Base-by-base conservation (phyloP, 2,113 vertebrate species). In the Phocoena phocoena region DNA sequence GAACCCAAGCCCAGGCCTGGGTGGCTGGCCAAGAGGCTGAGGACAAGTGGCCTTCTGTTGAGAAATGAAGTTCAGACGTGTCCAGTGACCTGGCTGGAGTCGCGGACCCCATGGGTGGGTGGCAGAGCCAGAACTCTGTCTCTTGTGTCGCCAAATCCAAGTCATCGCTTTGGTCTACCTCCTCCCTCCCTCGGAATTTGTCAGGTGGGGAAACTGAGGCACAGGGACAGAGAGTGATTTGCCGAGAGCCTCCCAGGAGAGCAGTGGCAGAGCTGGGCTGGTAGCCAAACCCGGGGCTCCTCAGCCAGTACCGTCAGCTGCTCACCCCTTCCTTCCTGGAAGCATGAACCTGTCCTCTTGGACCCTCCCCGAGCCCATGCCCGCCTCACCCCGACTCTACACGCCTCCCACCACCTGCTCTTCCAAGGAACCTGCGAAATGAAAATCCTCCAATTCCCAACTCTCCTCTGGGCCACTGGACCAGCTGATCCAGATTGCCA, bases 271-370 rank as follows among this genome's bases (percentile, higher is more conserved):
- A n/a, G 53, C 6, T 0, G 12, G 81, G 77, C 41, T n/a, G 62
- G n/a, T 15, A 81, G 23, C 31, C 13, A 0, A 25, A 21, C 20
- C n/a, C 10, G 0, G 1, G 15, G 2, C 41, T n/a, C 44, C 12
- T 11, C 11, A 23, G 70, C 25, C 20, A 11, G 23, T 0, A 5
- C 60, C 3, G 44, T n/a, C 41, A 50, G 25, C 10, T 12, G 65
- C 28, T 47, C 23, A 33, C 26, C 28, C 36, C 50, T 55, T 63
- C 88, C 55, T 14, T 26, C 8, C 55, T 53, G 21, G 44, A 33
- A 76, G 73, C 63, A 18, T 3, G 38, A 28, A 12, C 17, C 53
- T 50, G 33, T 2, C 44, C 26, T 63, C 50, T 33, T 31, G 23
- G 36, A 5, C 28, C 20, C n/a, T n/a, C 14, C 11, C 3, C n/a